phyloP scores from a whole-genome alignment of 2,113 vertebrate species.

The Cathartes aura region DNA sequence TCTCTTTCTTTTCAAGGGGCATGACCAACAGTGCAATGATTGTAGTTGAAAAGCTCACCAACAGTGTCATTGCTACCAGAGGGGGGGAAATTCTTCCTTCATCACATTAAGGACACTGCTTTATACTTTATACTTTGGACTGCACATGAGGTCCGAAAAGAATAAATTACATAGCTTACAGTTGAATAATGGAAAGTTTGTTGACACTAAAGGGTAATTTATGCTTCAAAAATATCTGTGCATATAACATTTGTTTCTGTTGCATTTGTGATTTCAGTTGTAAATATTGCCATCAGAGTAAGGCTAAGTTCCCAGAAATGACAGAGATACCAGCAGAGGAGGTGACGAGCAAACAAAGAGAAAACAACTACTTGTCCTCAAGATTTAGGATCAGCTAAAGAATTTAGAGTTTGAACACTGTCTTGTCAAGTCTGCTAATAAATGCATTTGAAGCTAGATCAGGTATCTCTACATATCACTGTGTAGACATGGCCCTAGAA shows the following conservation, averaged over 20 bases:
- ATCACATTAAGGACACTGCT: background rate
- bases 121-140: background rate
- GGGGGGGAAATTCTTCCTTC: background rate
- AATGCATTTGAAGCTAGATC: background rate
- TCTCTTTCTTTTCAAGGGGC: background rate
- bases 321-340: background rate
- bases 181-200: background rate
- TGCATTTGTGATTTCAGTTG: background rate
- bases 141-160: background rate
- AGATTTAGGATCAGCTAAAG: background rate
- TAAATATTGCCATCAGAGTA: background rate
- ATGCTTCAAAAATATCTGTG: background rate
- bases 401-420: background rate
- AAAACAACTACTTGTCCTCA: background rate
- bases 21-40: background rate
- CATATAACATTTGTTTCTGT: background rate
- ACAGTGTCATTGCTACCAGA: background rate
- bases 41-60: background rate
- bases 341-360: background rate
- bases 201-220: background rate
- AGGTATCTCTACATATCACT: background rate
- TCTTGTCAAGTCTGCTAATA: background rate
- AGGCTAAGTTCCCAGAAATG: background rate
- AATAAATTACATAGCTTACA: background rate
- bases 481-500: background rate